A percentile compares a stretch with the other conserved stretches of the same genome.
Evolutionary conservation across 2,797 vertebrate species (phyloP).

Genomic region (Premnoplex brunnescens): DNA sequence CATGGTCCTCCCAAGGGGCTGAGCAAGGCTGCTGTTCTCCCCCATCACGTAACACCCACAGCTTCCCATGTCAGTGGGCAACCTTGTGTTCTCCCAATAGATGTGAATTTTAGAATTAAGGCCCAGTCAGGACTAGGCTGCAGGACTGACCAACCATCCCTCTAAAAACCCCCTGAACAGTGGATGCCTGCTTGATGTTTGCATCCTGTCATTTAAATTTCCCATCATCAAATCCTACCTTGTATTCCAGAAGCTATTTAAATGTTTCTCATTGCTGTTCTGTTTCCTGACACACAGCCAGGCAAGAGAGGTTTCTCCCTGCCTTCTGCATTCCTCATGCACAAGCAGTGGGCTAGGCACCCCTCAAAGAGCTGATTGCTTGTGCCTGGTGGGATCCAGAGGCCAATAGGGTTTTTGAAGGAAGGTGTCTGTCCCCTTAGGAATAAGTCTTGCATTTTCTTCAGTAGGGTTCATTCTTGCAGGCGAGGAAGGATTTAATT

Average conservation of each 20-base stretch:
- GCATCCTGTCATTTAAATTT: slow-evolving; percentile 15
- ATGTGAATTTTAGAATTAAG: not conserved
- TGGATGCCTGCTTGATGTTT: not conserved
- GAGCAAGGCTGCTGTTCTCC: not conserved
- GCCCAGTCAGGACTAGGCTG: not conserved
- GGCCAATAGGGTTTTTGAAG: not conserved
- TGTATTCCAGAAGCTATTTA: slow-evolving; percentile 57
- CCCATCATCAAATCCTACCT: not conserved
- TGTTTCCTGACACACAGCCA: slow-evolving; percentile 44
- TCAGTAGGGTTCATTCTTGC: not conserved
- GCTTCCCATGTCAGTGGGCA: not conserved
- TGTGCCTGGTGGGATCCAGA: not conserved
- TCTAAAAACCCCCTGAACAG: not conserved
- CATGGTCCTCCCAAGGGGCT: not conserved
- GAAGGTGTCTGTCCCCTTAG: not conserved
- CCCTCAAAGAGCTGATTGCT: not conserved
- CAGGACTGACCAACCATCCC: not conserved
- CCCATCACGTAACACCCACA: not conserved
- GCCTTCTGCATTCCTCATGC: not conserved
- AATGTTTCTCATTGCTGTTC: slow-evolving; percentile 13
- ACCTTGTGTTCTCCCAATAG: not conserved
- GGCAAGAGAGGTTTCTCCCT: not conserved
- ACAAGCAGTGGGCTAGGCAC: not conserved
- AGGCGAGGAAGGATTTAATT: not conserved
- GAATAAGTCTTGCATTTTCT: not conserved